These are phyloP conservation scores for Poeciliopsis paucimaculata DNA, from an alignment of 2,797 vertebrate species.

Conservation along the genomic window DNA sequence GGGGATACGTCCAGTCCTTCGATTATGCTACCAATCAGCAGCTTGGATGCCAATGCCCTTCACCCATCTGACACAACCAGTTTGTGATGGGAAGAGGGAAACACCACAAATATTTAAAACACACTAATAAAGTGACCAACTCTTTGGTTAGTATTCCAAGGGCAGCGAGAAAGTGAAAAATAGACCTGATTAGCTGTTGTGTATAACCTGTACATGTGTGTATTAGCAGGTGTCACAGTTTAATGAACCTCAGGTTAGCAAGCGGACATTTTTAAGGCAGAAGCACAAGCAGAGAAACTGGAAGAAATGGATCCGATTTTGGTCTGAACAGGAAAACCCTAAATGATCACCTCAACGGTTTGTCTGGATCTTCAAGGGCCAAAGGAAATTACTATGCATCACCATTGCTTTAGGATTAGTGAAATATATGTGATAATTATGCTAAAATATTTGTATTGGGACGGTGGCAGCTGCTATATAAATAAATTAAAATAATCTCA, in stretches of 20 bases:
- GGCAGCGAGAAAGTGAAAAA: neutral
- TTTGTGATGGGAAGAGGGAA: slow-evolving; percentile 30
- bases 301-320: neutral
- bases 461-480: neutral
- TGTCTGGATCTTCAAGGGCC: neutral
- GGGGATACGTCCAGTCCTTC: slow-evolving; percentile 23
- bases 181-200: neutral
- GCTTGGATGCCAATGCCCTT: neutral
- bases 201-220: neutral
- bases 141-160: neutral
- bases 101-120: neutral
- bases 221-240: neutral
- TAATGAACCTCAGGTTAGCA: neutral
- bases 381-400: neutral
- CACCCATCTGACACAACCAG: slow-evolving; percentile 10
- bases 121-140: neutral
- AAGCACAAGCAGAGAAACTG: neutral
- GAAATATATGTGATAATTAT: neutral
- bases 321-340: neutral
- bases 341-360: neutral
- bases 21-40: slow-evolving; percentile 7
- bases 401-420: neutral
- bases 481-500: neutral
- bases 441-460: neutral
- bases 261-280: neutral